Conservation (phyloP, 2,888 invertebrate species). For the Napeogenes inachia region DNA sequence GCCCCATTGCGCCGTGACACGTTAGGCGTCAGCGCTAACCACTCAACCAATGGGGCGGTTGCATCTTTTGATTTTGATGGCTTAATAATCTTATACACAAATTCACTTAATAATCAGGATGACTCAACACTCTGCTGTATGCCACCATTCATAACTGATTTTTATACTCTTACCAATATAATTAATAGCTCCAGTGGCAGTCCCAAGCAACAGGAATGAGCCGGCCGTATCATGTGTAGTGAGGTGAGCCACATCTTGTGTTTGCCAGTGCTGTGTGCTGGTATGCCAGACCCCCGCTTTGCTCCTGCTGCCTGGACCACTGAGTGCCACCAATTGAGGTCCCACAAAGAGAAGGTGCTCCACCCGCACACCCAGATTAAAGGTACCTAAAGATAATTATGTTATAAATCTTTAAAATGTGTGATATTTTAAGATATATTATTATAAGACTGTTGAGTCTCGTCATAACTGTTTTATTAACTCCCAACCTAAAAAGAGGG, state of each 20-base stretch:
- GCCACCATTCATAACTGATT: background rate
- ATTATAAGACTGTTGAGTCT: too few species aligned
- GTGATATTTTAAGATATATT: too few species aligned
- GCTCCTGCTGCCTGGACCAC: conserved; percentile 72
- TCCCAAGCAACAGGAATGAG: conserved; percentile 95
- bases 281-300: conserved; percentile 99
- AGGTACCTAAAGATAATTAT: conserved; percentile 80
- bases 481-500: too few species aligned
- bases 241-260: conserved; percentile 96
- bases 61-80: too few species aligned
- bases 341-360: conserved; percentile 98
- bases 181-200: conserved; percentile 97
- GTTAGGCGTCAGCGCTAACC: too few species aligned
- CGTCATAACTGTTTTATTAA: too few species aligned
- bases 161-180: conserved; percentile 86
- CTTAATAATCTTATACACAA: too few species aligned
- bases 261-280: conserved; percentile 98
- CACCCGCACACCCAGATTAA: conserved; percentile 93
- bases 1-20: too few species aligned
- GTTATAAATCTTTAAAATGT: background rate
- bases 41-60: too few species aligned
- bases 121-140: too few species aligned
- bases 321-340: conserved; percentile 97
- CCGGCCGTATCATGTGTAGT: conserved; percentile 98
- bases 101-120: too few species aligned